Conservation (phyloP, 2,113 vertebrate genomes). For the Channa maculata region DNA sequence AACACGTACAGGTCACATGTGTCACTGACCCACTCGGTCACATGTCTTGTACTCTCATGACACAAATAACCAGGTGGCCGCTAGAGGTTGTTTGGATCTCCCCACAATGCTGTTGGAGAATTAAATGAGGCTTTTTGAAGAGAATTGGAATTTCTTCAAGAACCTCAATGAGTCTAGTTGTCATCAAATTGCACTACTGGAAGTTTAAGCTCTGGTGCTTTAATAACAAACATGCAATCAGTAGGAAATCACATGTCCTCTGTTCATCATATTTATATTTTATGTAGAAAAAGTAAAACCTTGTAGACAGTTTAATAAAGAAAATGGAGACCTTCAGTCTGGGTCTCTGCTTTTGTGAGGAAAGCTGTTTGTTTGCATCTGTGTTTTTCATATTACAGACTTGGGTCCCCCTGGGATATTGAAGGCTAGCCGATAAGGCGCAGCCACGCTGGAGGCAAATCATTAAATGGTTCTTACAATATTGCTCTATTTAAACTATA, state of each 20-base stretch:
- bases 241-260: constrained; percentile 3
- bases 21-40: too few relatives aligned
- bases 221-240: constrained; percentile 9
- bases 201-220: background rate
- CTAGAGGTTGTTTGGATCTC: too few relatives aligned
- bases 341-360: constrained; percentile 82
- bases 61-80: too few relatives aligned
- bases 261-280: background rate
- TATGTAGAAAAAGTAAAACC: constrained; percentile 9
- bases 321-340: constrained; percentile 62
- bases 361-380: constrained; percentile 88
- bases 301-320: constrained; percentile 41
- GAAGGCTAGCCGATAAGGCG: constrained; percentile 88
- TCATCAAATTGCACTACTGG: too few relatives aligned
- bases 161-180: too few relatives aligned
- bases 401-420: constrained; percentile 87
- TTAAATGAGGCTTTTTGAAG: too few relatives aligned
- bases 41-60: too few relatives aligned
- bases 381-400: constrained; percentile 89
- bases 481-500: constrained; percentile 84
- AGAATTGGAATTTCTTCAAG: too few relatives aligned
- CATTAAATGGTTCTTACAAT: constrained; percentile 85
- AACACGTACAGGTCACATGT: too few relatives aligned
- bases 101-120: too few relatives aligned
- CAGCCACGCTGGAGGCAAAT: constrained; percentile 87